phyloP scores from a whole-genome alignment of 2,113 vertebrate genomes.

The Lophius piscatorius region DNA sequence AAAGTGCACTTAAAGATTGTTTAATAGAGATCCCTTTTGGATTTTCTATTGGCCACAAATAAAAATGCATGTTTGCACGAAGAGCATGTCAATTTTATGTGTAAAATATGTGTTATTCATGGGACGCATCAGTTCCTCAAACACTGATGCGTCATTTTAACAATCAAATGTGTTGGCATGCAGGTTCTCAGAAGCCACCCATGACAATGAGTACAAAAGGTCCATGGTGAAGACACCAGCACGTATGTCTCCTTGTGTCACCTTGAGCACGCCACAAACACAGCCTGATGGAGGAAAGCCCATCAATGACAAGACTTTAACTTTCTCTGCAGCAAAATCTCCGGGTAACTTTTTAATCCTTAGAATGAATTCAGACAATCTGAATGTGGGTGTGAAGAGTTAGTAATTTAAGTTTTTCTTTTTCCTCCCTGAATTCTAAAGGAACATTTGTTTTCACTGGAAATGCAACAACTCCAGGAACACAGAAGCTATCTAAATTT shows the following conservation, averaged over 20 bases:
- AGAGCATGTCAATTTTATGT: too few relatives aligned
- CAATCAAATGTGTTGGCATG: not conserved
- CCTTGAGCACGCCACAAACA: constrained; percentile 54
- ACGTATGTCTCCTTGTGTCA: constrained; percentile 80
- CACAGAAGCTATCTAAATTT: constrained; percentile 85
- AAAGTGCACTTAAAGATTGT: too few relatives aligned
- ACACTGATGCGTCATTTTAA: not conserved
- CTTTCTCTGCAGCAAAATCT: constrained; percentile 54
- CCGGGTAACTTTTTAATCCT: constrained; percentile 43
- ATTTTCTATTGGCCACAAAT: too few relatives aligned
- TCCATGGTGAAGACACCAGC: constrained; percentile 91
- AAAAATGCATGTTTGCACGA: too few relatives aligned
- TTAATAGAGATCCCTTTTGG: too few relatives aligned
- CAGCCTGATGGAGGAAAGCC: constrained; percentile 30
- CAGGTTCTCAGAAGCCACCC: constrained; percentile 90
- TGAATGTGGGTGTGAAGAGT: not conserved
- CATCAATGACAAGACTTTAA: constrained; percentile 3
- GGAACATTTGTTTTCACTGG: constrained; percentile 82
- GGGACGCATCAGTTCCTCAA: too few relatives aligned
- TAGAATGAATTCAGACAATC: not conserved
- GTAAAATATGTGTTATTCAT: too few relatives aligned
- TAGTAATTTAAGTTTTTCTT: not conserved
- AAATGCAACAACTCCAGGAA: constrained; percentile 76
- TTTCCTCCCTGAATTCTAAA: constrained; percentile 41
- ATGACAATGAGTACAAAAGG: constrained; percentile 88